A percentile compares a stretch with the other conserved stretches of the same genome.
Conservation (phyloP, 2,797 vertebrate genomes). For the Gallinago solitaria region DNA sequence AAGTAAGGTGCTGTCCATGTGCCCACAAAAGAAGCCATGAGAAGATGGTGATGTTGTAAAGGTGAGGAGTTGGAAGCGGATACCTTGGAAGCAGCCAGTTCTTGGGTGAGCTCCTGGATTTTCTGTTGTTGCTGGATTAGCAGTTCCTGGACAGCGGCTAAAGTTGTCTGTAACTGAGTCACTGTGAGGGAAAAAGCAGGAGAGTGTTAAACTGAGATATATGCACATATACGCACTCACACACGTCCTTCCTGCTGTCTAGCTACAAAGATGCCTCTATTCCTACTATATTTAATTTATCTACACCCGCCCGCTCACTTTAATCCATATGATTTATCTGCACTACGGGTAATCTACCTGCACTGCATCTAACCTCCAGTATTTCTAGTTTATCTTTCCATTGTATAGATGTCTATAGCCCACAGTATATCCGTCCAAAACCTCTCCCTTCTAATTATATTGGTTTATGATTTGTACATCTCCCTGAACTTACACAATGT, state of each 20-base stretch:
- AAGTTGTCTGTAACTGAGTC: conserved; percentile 90
- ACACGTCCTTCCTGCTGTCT: background rate
- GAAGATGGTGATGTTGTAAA: background rate
- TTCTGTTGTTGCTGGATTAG: conserved; percentile 94
- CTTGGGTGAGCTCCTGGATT: conserved; percentile 93
- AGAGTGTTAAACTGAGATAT: background rate
- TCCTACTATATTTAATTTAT: conserved; percentile 54
- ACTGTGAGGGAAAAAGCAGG: conserved; percentile 76
- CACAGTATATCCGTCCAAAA: conserved; percentile 72
- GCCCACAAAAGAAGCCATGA: background rate
- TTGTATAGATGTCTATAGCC: conserved; percentile 76
- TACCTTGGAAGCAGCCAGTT: conserved; percentile 90
- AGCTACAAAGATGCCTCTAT: conserved; percentile 35
- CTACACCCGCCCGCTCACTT: conserved; percentile 47
- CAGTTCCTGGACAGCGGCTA: conserved; percentile 92
- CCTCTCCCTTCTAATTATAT: conserved; percentile 79
- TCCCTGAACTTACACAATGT: conserved; percentile 37
- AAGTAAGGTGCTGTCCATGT: background rate
- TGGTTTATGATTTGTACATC: conserved; percentile 67
- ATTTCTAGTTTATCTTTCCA: conserved; percentile 77
- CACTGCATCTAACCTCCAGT: conserved; percentile 74
- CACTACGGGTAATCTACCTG: conserved; percentile 69
- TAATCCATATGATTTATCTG: conserved; percentile 68
- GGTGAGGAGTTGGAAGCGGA: background rate
- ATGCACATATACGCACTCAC: background rate